Base-by-base conservation (phyloP, 1,140 invertebrate genomes). In the Drosophila chauvacae region DNA sequence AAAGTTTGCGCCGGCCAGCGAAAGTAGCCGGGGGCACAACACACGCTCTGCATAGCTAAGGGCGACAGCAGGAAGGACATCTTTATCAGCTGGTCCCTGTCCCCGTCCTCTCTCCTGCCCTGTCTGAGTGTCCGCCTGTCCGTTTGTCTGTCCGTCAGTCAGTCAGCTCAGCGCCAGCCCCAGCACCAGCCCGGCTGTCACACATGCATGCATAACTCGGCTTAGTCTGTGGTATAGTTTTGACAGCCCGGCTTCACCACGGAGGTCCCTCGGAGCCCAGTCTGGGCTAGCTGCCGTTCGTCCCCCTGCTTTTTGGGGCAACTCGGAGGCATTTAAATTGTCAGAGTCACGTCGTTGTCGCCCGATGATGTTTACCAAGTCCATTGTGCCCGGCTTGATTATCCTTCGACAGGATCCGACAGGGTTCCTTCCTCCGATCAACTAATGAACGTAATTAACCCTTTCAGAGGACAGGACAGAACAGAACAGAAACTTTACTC, bases 211-310 rank as follows among this genome's bases (percentile, higher is more conserved):
- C 85, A 88, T 90, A 90, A 81, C 85, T 90, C 71, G 68, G 78
- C 78, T 73, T 75, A 85, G 81, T 90, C 88, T 85, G 81, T 66
- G 81, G 79, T 69, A 73, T 86, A 86, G 83, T 86, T 86, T 73
- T 80, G 83, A 86, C 82, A 88, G 84, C 65, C 55, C 63, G 72
- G 68, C 64, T 74, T 88, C 77, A 53, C 48, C 63, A 65, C 41
- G 28, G 42, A 61, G 57, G 41, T 37, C 47, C 57, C 60, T 35
- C 16, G 18, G 45, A 37, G 37, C 37, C 62, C 11, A 30, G 30
- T 41, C 53, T 39, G 53, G 35, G 7, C 51, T 14, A 18, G 7
- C 18, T 4, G 6, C 9, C 41, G 14, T 37, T 44, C n/a, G 26
- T 30, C n/a, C 30, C n/a, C 20, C 20, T 16, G 37, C 42, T 42